Evolutionary conservation across 2,888 invertebrate species (phyloP).

Genomic region (Erannis defoliaria): DNA sequence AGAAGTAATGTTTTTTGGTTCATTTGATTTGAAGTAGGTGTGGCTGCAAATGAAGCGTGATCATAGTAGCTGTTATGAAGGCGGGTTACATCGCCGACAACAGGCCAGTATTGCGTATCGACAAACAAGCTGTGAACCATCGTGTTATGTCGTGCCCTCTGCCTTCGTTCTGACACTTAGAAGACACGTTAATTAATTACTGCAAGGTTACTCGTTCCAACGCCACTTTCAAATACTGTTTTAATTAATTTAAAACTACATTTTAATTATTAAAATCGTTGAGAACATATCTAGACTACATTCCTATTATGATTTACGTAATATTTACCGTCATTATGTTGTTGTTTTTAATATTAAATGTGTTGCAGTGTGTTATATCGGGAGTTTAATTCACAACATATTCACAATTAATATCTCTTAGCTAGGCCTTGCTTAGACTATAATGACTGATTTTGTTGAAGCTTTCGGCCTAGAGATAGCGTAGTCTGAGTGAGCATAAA

Average conservation of each 20-base stretch:
- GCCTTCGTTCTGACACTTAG: constrained; percentile 30
- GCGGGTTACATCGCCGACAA: constrained; percentile 6
- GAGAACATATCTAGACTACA: too few species aligned
- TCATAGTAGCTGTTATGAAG: background rate
- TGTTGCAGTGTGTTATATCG: too few species aligned
- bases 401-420: too few species aligned
- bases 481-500: background rate
- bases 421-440: too few species aligned
- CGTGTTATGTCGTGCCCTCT: constrained; percentile 31
- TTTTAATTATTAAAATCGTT: too few species aligned
- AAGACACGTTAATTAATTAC: constrained; percentile 38
- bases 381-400: too few species aligned
- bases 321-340: too few species aligned
- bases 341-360: too few species aligned
- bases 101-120: constrained; percentile 21
- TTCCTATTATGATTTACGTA: too few species aligned
- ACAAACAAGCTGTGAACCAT: constrained; percentile 17
- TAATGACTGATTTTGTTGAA: too few species aligned
- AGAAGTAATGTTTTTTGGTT: constrained; percentile 19
- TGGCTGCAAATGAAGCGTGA: constrained; percentile 7
- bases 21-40: constrained; percentile 19
- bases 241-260: constrained; percentile 37
- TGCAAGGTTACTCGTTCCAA: constrained; percentile 35
- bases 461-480: background rate
- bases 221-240: constrained; percentile 39